Conservation (phyloP, 2,113 vertebrate species). For the Pachypanchax playfairii region DNA sequence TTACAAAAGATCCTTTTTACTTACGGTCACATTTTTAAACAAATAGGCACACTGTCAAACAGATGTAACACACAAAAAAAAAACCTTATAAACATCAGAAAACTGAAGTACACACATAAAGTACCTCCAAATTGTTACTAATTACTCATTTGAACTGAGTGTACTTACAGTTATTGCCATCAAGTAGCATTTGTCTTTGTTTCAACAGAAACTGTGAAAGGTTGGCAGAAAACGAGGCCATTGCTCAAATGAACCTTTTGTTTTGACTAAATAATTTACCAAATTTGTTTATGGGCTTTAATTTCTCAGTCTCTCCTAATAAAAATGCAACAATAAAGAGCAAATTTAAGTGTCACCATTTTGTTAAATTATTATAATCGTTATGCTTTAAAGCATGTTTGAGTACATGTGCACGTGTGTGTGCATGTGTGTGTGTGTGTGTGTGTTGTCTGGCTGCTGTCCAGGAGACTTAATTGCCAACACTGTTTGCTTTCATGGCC, state of each 20-base stretch:
- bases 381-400: constrained; percentile 18
- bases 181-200: neutral
- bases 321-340: neutral
- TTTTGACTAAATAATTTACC: too few relatives aligned
- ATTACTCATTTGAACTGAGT: neutral
- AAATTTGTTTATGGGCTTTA: neutral
- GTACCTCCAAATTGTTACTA: neutral
- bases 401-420: neutral
- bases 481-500: constrained; percentile 72
- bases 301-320: neutral
- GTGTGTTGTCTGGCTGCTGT: constrained; percentile 65
- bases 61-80: neutral
- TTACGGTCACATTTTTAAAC: too few relatives aligned
- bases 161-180: neutral
- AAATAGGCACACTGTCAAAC: neutral
- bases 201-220: neutral
- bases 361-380: neutral
- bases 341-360: neutral
- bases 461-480: constrained; percentile 68
- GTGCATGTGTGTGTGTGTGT: constrained; percentile 12
- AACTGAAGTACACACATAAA: neutral
- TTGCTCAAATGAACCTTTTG: neutral
- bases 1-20: too few relatives aligned
- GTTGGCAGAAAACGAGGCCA: too few relatives aligned
- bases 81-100: neutral